Conservation (phyloP, 92 coral and sea anemone species). For the Phymanthus crucifer region DNA sequence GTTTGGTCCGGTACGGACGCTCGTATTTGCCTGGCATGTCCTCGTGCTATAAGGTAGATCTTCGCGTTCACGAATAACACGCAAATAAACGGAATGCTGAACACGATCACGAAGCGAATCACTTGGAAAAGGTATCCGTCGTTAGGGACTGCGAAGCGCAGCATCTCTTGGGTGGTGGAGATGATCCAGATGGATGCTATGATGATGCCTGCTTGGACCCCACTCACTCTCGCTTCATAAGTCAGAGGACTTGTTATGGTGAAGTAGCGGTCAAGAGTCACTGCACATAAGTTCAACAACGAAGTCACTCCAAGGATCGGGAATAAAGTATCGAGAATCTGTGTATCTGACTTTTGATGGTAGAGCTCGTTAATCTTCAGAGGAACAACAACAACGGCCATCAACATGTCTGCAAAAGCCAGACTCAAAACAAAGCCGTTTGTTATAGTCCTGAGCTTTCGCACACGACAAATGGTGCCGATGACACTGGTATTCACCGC, state of each 20-base stretch:
- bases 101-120: constrained; percentile 69
- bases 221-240: constrained; percentile 64
- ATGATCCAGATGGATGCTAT: constrained; percentile 75
- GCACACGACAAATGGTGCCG: constrained; percentile 58
- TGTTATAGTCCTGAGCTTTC: constrained; percentile 79
- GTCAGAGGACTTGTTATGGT: constrained; percentile 76
- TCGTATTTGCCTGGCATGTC: constrained; percentile 77
- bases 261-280: constrained; percentile 87
- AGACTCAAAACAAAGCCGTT: constrained; percentile 83
- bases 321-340: constrained; percentile 59
- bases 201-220: constrained; percentile 49
- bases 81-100: constrained; percentile 73
- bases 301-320: constrained; percentile 91
- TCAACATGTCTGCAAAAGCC: constrained; percentile 78
- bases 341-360: constrained; percentile 1
- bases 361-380: constrained; percentile 54
- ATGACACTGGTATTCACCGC: constrained; percentile 59
- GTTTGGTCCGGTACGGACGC: constrained; percentile 35
- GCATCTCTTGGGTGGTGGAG: constrained; percentile 65
- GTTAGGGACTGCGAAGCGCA: constrained; percentile 49
- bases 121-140: constrained; percentile 56
- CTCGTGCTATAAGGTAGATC: constrained; percentile 74
- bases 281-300: constrained; percentile 84
- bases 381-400: constrained; percentile 76
- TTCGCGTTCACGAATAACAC: constrained; percentile 65